These are phyloP conservation scores for Rhinoderma darwinii DNA, from an alignment of 2,113 vertebrate genomes.

Conservation along the genomic window DNA sequence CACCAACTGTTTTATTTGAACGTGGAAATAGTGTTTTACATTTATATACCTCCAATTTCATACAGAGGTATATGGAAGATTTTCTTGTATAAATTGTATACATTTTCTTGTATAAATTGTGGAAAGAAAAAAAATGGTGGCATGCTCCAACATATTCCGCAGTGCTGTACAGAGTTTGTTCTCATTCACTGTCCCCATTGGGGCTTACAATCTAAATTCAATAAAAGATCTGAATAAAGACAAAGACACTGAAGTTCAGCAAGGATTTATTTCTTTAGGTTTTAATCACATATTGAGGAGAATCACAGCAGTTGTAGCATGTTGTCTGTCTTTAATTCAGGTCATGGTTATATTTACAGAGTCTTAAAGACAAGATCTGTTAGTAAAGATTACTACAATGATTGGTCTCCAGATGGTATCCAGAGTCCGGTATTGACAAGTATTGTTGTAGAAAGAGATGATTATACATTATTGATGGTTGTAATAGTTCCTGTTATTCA, in stretches of 20 bases:
- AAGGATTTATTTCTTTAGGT: slow-evolving; percentile 25
- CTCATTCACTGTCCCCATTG: too few relatives aligned
- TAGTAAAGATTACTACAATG: slow-evolving; percentile 46
- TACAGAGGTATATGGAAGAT: too few relatives aligned
- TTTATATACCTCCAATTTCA: too few relatives aligned
- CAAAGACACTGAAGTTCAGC: not conserved
- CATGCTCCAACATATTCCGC: too few relatives aligned
- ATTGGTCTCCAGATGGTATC: slow-evolving; percentile 52
- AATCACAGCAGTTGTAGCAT: slow-evolving; percentile 43
- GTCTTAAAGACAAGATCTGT: slow-evolving; percentile 44
- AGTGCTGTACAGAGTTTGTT: too few relatives aligned
- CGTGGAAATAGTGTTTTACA: too few relatives aligned
- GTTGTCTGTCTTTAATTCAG: slow-evolving; percentile 48
- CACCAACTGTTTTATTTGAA: too few relatives aligned
- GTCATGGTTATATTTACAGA: slow-evolving; percentile 48
- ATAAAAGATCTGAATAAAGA: not conserved
- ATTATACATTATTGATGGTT: not conserved
- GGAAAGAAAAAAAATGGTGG: too few relatives aligned
- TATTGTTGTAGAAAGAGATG: not conserved
- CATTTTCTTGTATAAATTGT: too few relatives aligned
- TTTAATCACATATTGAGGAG: slow-evolving; percentile 52
- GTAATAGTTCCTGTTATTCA: not conserved
- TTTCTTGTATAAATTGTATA: too few relatives aligned
- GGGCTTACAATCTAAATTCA: too few relatives aligned
- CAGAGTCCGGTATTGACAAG: not conserved